phyloP scores from a whole-genome alignment of 1,140 invertebrate genomes.

The Pseudomyrmex dendroicus region DNA sequence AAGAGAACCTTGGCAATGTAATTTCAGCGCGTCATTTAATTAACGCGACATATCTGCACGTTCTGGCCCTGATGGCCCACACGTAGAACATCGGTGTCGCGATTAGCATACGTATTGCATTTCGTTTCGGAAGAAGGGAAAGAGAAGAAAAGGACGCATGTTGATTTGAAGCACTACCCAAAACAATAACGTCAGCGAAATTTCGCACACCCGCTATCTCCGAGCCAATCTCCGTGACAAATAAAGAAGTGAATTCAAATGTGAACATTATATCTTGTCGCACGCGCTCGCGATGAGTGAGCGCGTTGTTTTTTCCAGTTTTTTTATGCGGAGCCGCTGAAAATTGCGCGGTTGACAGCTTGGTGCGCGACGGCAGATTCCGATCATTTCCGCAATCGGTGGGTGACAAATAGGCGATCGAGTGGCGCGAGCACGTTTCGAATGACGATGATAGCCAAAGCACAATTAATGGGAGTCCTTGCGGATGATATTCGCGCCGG shows the following conservation, averaged over 20 bases:
- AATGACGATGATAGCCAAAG: constrained; percentile 57
- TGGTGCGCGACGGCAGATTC: constrained; percentile 17
- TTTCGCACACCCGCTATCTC: background rate
- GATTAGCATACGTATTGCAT: constrained; percentile 58
- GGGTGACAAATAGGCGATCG: constrained; percentile 58
- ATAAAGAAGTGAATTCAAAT: constrained; percentile 35
- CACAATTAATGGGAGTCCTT: constrained; percentile 60
- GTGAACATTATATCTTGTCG: constrained; percentile 6
- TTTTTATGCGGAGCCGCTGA: constrained; percentile 1
- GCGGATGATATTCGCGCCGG: constrained; percentile 43
- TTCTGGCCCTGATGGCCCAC: constrained; percentile 27
- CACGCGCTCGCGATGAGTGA: background rate
- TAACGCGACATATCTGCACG: constrained; percentile 33
- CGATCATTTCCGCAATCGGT: constrained; percentile 53
- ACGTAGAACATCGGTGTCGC: constrained; percentile 30
- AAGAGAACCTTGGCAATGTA: constrained; percentile 17
- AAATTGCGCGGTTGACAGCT: constrained; percentile 46
- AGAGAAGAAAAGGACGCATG: background rate
- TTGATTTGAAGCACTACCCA: constrained; percentile 42
- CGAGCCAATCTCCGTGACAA: background rate
- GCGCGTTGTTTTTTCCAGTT: constrained; percentile 4
- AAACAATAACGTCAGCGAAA: constrained; percentile 57
- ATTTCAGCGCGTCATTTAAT: constrained; percentile 37
- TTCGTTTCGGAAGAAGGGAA: constrained; percentile 13
- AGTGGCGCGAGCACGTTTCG: constrained; percentile 35